Evolutionary conservation across 2,797 vertebrate species (phyloP), one percentile per base, ranked within the genome.

Genomic region (Spinus olivaceus): DNA sequence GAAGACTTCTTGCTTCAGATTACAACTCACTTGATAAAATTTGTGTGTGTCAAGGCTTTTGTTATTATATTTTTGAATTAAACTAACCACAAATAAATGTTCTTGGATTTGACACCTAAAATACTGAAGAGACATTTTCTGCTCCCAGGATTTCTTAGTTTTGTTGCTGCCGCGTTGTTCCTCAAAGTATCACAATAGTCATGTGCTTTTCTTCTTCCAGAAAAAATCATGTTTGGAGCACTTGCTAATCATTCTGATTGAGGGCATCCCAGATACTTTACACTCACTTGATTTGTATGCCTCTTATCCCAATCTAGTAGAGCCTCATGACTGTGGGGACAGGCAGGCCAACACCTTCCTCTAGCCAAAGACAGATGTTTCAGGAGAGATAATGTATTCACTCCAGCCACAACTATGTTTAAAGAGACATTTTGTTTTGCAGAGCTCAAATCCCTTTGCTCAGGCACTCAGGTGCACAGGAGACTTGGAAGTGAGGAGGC

Each of bases 151-250:
- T 66, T 32, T 64, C 18, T 56, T 32, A 54, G 41, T 17, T 66
- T 14, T 6, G 8, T 46, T 66, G 33, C 18, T 47, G 4, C 14
- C 0, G 0, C 4, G 23, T 14, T 66, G 28, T n/a, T 66, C 6
- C 14, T 39, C 14, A 14, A 56, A 27, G 33, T 47, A n/a, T 28
- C 9, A 11, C 14, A 56, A 22, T 14, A 65, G 18, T 25, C 7
- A 22, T 27, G 13, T 56, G 8, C 17, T 37, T 46, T 24, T 32
- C 10, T 37, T 54, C 50, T 49, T 60, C 23, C 18, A 46, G n/a
- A 21, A 46, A 37, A 44, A 46, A 25, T 10, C 3, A 10, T 11
- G 23, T 39, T 46, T 39, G 28, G 23, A 47, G 19, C 9, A 47
- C 3, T 37, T 37, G 8, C 17, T 65, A n/a, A 39, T 47, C 22